Evolutionary conservation across 1,140 invertebrate species (phyloP).

Genomic region (Drosophila simulans): DNA sequence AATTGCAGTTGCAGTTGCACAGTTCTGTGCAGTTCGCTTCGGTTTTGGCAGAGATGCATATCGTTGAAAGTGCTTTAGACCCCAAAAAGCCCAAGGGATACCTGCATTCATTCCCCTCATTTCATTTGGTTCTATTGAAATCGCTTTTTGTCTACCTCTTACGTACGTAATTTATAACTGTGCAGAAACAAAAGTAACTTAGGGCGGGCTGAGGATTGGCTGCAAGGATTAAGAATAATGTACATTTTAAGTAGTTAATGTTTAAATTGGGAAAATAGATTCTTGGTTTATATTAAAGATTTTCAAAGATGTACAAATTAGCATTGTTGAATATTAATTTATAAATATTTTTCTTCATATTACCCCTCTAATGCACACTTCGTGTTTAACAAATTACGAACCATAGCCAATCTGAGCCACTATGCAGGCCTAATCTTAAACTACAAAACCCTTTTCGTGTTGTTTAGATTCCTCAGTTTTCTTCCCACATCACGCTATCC

Average conservation of each 20-base stretch:
- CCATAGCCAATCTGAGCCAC: not conserved
- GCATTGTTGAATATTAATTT: too few relatives aligned
- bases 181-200: slow-evolving; percentile 9
- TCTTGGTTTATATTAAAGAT: too few relatives aligned
- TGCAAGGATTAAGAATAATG: slow-evolving; percentile 26
- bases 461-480: slow-evolving; percentile 19
- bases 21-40: slow-evolving; percentile 26
- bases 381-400: slow-evolving; percentile 29
- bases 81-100: slow-evolving; percentile 4
- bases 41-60: slow-evolving; percentile 58
- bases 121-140: slow-evolving; percentile 29
- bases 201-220: slow-evolving; percentile 1
- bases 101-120: too few relatives aligned
- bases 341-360: too few relatives aligned
- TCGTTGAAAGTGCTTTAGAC: slow-evolving; percentile 32
- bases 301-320: too few relatives aligned
- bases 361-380: slow-evolving; percentile 3
- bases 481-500: slow-evolving; percentile 29
- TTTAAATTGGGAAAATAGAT: not conserved
- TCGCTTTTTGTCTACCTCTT: slow-evolving; percentile 22
- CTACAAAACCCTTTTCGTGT: slow-evolving; percentile 15
- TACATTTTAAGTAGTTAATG: slow-evolving; percentile 10
- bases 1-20: slow-evolving; percentile 70
- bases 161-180: slow-evolving; percentile 28
- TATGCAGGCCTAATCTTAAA: slow-evolving; percentile 1